Base-by-base conservation (phyloP, 2,888 invertebrate species). In the Drosophila ochracea region DNA sequence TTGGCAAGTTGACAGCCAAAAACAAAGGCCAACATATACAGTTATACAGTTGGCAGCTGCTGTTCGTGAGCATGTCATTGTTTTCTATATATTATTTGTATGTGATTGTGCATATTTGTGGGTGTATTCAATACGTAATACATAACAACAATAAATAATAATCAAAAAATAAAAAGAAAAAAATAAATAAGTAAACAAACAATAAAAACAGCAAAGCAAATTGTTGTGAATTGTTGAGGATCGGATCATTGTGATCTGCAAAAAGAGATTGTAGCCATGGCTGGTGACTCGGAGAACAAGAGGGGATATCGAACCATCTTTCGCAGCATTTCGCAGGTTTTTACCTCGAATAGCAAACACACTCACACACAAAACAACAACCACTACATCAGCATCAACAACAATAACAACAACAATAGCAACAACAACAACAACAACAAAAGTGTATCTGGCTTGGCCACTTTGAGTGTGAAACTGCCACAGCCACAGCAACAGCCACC, bases 281-380 rank as follows among this genome's bases (percentile, higher is more conserved):
- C 83, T 30, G 81, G 88, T 49, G 89, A 90, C 55, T 71, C 80
- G 28, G 89, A 80, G 55, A 82, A 82, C 30, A 84, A 84, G 47
- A 61, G 83, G 41, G 84, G 86, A 37, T 91, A 90, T 73, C 91
- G 89, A 60, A 91, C 89, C 39, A 75, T 92, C 37, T 88, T 92
- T 37, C 92, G 92, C 55, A 92, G 91, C 75, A 91, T 92, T 72
- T 92, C 92, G 4, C 91, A 92, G 49, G 91, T 91, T 43, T 83
- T 92, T 21, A 85, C 86, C 76, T 49, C 84, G 3, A 92, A 88
- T 43, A 67, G 62, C 50, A 86, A 77, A 10, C 50, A 47, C 28
- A 55, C 52, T 52, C 37, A 54, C 49, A 60, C 54, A 49, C 47
- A 54, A 43, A 65, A 10, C 50, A 61, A 16, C 54, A 72, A 28